phyloP scores from a whole-genome alignment of 2,888 invertebrate species.

The Cantharis nigra region DNA sequence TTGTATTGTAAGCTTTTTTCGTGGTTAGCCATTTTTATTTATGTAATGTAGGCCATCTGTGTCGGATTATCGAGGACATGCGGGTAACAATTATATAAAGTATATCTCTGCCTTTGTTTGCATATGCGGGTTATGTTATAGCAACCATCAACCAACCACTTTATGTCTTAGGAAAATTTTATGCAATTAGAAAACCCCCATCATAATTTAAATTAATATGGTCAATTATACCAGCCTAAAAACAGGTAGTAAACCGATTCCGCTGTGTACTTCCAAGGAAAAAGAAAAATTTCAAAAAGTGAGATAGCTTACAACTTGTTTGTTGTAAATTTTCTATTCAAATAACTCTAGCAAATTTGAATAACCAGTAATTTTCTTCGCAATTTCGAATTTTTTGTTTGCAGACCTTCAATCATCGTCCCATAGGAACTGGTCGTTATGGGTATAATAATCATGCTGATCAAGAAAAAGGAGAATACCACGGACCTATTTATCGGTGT shows the following conservation, averaged over 20 bases:
- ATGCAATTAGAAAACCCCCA: slow-evolving; percentile 11
- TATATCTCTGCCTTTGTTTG: slow-evolving; percentile 11
- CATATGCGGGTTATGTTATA: slow-evolving; percentile 21
- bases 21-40: background rate
- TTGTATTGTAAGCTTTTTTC: slow-evolving; percentile 1
- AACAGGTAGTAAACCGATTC: background rate
- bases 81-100: slow-evolving; percentile 36
- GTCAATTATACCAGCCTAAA: background rate
- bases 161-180: slow-evolving; percentile 10
- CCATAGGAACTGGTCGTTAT: background rate
- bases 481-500: background rate
- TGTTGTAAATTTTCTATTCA: background rate
- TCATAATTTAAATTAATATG: background rate
- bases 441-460: background rate
- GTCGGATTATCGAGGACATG: slow-evolving; percentile 39
- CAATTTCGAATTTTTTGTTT: background rate
- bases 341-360: background rate
- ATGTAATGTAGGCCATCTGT: slow-evolving; percentile 18
- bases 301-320: background rate
- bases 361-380: background rate
- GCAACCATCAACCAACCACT: background rate
- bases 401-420: background rate
- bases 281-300: background rate
- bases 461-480: background rate
- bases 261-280: background rate